These are phyloP conservation scores for Hyposoter didymator DNA, from an alignment of 2,888 invertebrate species.

Conservation along the genomic window DNA sequence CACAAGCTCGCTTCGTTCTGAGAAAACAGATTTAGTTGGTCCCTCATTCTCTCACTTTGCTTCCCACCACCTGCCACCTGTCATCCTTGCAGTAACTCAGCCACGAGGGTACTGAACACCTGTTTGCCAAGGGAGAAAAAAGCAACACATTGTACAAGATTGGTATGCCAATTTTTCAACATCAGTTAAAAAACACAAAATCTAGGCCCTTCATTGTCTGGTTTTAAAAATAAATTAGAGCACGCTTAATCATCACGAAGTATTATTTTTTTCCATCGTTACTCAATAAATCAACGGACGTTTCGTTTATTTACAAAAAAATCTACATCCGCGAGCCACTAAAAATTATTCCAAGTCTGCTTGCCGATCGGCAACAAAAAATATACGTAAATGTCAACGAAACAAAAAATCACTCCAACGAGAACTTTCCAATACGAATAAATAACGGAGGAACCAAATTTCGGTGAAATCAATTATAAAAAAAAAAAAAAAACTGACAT, in stretches of 20 bases:
- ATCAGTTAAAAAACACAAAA: not conserved
- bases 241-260: not conserved
- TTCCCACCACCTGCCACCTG: conserved; percentile 65
- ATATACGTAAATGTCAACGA: not conserved
- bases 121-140: conserved; percentile 49
- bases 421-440: not conserved
- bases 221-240: not conserved
- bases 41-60: conserved; percentile 28
- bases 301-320: not conserved
- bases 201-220: not conserved
- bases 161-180: conserved; percentile 20
- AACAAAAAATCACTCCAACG: not conserved
- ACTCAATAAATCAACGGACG: not conserved
- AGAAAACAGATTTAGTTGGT: conserved; percentile 53
- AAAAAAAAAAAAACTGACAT: not conserved
- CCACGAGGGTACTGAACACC: conserved; percentile 59
- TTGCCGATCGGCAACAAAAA: not conserved
- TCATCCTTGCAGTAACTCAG: conserved; percentile 51
- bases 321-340: not conserved
- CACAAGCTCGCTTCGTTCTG: conserved; percentile 37
- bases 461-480: not conserved
- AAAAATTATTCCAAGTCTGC: not conserved
- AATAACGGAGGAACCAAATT: not conserved
- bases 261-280: not conserved
- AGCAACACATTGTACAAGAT: conserved; percentile 30